A percentile compares a stretch with the other conserved stretches of the same genome.
phyloP scores from a whole-genome alignment of 2,888 invertebrate genomes.

The Oligia latruncula region DNA sequence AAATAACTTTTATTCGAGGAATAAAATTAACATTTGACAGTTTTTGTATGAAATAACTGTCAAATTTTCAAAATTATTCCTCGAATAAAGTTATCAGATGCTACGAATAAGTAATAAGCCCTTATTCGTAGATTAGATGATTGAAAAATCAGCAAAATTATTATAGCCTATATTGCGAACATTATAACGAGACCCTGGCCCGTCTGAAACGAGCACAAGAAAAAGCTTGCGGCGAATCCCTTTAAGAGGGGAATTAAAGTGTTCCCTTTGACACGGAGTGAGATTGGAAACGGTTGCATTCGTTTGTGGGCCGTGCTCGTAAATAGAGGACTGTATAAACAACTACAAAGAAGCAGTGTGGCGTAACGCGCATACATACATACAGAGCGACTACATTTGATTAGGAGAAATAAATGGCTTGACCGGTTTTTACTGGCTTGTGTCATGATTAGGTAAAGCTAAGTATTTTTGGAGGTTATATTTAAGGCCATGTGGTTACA shows the following conservation, averaged over 20 bases:
- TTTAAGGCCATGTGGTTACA: background rate
- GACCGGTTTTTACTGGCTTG: slow-evolving; percentile 3
- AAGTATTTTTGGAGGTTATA: background rate
- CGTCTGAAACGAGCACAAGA: slow-evolving; percentile 63
- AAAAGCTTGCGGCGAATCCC: slow-evolving; percentile 66
- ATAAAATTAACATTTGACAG: no score
- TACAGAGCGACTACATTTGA: slow-evolving; percentile 39
- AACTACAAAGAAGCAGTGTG: slow-evolving; percentile 40
- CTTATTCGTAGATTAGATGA: no score
- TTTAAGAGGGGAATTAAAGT: slow-evolving; percentile 70
- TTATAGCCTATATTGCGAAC: slow-evolving; percentile 14
- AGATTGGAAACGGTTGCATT: slow-evolving; percentile 69
- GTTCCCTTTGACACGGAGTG: slow-evolving; percentile 69
- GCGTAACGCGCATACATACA: slow-evolving; percentile 39
- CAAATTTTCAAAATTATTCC: no score
- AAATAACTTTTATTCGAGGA: no score
- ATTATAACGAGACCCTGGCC: slow-evolving; percentile 56
- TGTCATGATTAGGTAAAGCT: background rate
- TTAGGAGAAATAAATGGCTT: slow-evolving; percentile 30
- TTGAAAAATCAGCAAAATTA: background rate
- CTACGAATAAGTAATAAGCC: no score
- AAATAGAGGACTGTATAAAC: slow-evolving; percentile 54
- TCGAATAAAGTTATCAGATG: no score
- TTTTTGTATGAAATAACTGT: no score
- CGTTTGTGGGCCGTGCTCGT: slow-evolving; percentile 48